Conservation (phyloP, 1,140 invertebrate species). For the Metaphire vulgaris region DNA sequence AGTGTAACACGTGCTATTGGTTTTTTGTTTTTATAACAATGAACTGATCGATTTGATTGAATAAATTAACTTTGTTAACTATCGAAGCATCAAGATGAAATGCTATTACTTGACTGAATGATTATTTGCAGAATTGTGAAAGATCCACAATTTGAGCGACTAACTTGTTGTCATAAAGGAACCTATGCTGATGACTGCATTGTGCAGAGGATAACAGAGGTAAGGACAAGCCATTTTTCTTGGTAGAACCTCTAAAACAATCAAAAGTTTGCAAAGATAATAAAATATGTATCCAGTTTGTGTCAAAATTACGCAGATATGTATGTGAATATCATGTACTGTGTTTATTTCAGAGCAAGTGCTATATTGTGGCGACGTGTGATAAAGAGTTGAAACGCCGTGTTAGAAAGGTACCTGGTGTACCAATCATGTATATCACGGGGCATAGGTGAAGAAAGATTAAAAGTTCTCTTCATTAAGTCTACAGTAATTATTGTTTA, state of each 20-base stretch:
- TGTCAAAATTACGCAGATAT: background rate
- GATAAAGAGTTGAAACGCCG: slow-evolving; percentile 93
- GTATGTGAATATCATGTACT: slow-evolving; percentile 17
- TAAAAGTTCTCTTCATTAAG: slow-evolving; percentile 8
- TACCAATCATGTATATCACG: slow-evolving; percentile 95
- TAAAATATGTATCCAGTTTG: background rate
- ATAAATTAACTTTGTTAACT: no score
- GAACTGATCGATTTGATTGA: no score
- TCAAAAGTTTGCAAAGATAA: background rate
- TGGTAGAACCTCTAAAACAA: background rate
- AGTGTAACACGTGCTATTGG: no score
- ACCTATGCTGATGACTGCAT: slow-evolving; percentile 99
- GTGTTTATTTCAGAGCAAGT: slow-evolving; percentile 76
- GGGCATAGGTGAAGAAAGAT: slow-evolving; percentile 64
- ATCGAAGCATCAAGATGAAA: no score
- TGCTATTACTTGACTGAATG: no score
- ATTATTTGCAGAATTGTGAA: slow-evolving; percentile 75
- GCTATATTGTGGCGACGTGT: slow-evolving; percentile 98
- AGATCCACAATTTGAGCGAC: slow-evolving; percentile 84
- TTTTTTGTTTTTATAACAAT: no score
- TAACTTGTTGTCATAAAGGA: slow-evolving; percentile 92
- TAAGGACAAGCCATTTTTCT: no score
- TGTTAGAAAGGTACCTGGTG: slow-evolving; percentile 95
- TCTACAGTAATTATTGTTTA: background rate
- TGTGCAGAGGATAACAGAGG: slow-evolving; percentile 86